Evolutionary conservation across 2,797 vertebrate genomes (phyloP).

Genomic region (Pelochelys cantorii): DNA sequence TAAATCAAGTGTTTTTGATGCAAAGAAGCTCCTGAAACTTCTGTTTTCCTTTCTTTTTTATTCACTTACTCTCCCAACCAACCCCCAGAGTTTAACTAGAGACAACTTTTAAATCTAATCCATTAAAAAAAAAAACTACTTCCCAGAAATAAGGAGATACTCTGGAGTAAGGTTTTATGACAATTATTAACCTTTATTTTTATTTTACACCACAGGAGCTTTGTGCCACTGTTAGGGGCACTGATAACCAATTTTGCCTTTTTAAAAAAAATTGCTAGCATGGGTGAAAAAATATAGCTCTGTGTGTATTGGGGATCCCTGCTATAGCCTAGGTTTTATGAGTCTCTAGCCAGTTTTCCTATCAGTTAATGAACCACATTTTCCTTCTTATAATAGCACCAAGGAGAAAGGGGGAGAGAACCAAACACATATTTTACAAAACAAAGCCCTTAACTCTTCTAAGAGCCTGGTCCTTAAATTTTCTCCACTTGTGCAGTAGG

Average conservation of each 20-base stretch:
- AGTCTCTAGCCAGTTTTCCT: neutral
- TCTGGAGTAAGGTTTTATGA: neutral
- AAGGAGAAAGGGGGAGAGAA: neutral
- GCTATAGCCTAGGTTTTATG: neutral
- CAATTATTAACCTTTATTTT: neutral
- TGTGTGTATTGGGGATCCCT: neutral
- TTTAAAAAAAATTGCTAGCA: neutral
- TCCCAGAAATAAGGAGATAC: neutral
- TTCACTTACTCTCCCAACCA: neutral
- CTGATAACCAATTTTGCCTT: neutral
- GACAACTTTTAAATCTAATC: neutral
- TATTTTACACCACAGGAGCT: neutral
- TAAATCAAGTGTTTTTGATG: neutral
- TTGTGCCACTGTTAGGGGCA: neutral
- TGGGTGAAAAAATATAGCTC: neutral
- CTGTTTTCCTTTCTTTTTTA: neutral
- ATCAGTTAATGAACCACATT: neutral
- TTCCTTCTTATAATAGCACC: rapidly evolving
- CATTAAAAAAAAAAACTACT: rapidly evolving
- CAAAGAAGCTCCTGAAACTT: neutral
- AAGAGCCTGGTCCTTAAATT: neutral
- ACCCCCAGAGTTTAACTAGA: neutral
- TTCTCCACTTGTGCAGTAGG: neutral
- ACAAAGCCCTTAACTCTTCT: neutral
- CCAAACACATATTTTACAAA: rapidly evolving